These are phyloP conservation scores for Pristiophorus japonicus DNA, from an alignment of 2,113 vertebrate genomes.

Conservation along the genomic window DNA sequence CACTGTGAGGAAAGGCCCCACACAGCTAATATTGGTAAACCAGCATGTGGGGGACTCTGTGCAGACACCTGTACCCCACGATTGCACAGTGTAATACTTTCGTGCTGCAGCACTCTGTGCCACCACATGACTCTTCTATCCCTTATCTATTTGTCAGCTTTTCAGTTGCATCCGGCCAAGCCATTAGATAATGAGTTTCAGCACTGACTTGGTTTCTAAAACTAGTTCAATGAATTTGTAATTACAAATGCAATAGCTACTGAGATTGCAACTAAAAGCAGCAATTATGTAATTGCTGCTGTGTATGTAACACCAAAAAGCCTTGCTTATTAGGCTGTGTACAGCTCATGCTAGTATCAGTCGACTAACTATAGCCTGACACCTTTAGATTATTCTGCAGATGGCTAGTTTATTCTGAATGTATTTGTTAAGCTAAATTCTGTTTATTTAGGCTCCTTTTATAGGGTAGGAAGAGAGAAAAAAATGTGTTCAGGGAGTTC, in stretches of 20 bases:
- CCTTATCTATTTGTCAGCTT: neutral
- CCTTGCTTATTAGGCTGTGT: neutral
- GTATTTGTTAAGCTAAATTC: neutral
- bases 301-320: neutral
- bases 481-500: neutral
- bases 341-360: neutral
- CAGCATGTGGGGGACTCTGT: neutral
- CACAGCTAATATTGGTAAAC: neutral
- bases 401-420: neutral
- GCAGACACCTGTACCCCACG: neutral
- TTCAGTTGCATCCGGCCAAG: neutral
- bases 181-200: too few species aligned
- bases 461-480: neutral
- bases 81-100: neutral
- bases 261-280: too few species aligned
- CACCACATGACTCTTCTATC: neutral
- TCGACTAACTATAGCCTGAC: neutral
- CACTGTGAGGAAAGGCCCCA: too few species aligned
- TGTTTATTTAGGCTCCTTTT: neutral
- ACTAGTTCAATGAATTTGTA: too few species aligned
- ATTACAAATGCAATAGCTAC: too few species aligned
- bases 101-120: neutral
- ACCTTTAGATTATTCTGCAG: neutral
- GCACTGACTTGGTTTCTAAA: too few species aligned
- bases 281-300: neutral